Percentiles rank a stretch among this genome's conserved stretches.
Evolutionary conservation across 2,888 invertebrate species (phyloP).

Genomic region (Congeria kusceri): DNA sequence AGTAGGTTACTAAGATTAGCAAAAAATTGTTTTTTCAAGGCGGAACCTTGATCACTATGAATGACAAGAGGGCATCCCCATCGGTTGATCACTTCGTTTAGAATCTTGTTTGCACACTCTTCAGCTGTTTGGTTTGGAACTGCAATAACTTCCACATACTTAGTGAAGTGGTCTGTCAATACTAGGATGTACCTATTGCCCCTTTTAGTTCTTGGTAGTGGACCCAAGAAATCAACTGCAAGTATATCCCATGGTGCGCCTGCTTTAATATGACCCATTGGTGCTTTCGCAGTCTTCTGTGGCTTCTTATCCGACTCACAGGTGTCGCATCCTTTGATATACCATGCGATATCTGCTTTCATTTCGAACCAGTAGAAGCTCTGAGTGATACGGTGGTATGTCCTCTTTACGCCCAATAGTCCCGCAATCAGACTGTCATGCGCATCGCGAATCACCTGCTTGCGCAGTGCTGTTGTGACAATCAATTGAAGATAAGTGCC

Average conservation of each 20-base stretch:
- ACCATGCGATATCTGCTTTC: conserved; percentile 21
- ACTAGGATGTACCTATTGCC: conserved; percentile 5
- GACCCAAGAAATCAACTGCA: not conserved
- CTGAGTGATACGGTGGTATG: conserved; percentile 17
- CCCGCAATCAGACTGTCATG: conserved; percentile 4
- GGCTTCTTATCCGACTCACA: no score
- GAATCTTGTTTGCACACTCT: not conserved
- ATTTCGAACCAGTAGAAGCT: conserved; percentile 47
- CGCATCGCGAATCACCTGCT: not conserved
- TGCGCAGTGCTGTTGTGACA: not conserved
- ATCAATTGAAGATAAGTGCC: not conserved
- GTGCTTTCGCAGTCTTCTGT: no score
- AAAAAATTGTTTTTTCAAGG: not conserved
- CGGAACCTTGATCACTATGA: no score
- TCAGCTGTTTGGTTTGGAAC: not conserved
- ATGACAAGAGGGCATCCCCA: conserved; percentile 3
- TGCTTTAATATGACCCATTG: conserved; percentile 7
- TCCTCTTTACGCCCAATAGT: not conserved
- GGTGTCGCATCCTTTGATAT: conserved; percentile 6
- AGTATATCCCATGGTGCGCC: conserved; percentile 35
- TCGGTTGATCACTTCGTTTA: not conserved
- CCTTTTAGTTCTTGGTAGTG: not conserved
- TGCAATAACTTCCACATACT: conserved; percentile 4
- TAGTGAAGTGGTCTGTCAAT: conserved; percentile 8
- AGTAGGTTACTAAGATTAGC: not conserved